phyloP scores from a whole-genome alignment of 2,113 vertebrate genomes.

The Pangasianodon gigas region DNA sequence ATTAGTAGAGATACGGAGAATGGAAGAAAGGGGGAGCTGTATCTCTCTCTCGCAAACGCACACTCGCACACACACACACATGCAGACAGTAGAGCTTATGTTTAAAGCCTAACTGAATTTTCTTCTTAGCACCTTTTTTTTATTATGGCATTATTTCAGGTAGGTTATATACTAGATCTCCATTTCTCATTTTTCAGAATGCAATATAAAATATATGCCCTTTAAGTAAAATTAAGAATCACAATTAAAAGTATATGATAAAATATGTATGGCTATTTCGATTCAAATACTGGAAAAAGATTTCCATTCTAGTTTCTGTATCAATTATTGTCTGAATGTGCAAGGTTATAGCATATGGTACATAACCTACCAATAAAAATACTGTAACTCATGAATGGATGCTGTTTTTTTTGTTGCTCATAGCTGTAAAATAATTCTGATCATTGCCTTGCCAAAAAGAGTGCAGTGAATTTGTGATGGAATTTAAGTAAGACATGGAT shows the following conservation, averaged over 20 bases:
- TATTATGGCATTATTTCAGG: not conserved
- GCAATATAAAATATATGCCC: not conserved
- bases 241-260: not conserved
- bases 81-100: not conserved
- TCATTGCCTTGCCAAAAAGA: not conserved
- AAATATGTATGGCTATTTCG: not conserved
- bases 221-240: not conserved
- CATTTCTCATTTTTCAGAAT: not conserved
- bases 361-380: not conserved
- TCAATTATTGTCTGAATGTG: not conserved
- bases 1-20: constrained; percentile 44
- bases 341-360: not conserved
- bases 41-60: constrained; percentile 38
- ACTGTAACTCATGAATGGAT: constrained; percentile 3
- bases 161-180: not conserved
- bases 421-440: not conserved
- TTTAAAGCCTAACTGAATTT: not conserved
- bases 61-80: not conserved
- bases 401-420: not conserved
- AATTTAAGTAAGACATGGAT: not conserved
- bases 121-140: not conserved
- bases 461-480: not conserved
- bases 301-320: not conserved
- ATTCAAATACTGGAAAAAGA: not conserved
- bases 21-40: constrained; percentile 59